These are phyloP conservation scores for Balaeniceps rex DNA, from an alignment of 2,113 vertebrate genomes.

Conservation along the genomic window DNA sequence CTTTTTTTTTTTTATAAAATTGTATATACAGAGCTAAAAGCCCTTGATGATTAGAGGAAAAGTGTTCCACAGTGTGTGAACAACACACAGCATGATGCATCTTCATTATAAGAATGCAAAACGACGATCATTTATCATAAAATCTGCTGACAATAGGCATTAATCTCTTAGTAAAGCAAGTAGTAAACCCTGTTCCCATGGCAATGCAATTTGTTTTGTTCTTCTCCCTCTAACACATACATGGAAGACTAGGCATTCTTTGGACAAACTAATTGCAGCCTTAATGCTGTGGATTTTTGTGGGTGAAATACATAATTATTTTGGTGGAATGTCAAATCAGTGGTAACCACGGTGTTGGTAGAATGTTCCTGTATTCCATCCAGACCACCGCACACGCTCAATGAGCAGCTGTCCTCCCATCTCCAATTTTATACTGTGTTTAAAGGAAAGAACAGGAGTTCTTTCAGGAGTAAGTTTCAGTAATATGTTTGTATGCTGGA, in stretches of 20 bases:
- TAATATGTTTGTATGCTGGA: not conserved
- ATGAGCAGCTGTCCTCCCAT: not conserved
- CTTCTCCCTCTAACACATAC: not conserved
- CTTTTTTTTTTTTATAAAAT: not conserved
- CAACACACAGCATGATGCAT: not conserved
- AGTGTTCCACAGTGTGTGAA: not conserved
- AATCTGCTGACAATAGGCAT: slow-evolving; percentile 5
- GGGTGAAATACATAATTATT: not conserved
- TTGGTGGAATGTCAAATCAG: not conserved
- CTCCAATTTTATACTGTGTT: not conserved
- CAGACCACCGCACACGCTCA: not conserved
- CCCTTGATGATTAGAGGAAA: not conserved
- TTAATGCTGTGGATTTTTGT: not conserved
- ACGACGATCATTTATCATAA: not conserved
- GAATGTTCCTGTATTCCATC: fast-evolving
- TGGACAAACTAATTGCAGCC: not conserved
- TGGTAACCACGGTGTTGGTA: not conserved
- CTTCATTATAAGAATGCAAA: slow-evolving; percentile 28
- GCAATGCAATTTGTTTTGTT: not conserved
- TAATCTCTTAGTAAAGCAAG: slow-evolving; percentile 28
- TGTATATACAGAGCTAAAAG: not conserved
- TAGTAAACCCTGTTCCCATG: not conserved
- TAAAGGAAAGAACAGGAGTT: not conserved
- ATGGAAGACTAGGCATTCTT: not conserved
- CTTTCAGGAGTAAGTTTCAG: not conserved